phyloP scores from a whole-genome alignment of 2,888 invertebrate genomes.

The Agrochola macilenta region DNA sequence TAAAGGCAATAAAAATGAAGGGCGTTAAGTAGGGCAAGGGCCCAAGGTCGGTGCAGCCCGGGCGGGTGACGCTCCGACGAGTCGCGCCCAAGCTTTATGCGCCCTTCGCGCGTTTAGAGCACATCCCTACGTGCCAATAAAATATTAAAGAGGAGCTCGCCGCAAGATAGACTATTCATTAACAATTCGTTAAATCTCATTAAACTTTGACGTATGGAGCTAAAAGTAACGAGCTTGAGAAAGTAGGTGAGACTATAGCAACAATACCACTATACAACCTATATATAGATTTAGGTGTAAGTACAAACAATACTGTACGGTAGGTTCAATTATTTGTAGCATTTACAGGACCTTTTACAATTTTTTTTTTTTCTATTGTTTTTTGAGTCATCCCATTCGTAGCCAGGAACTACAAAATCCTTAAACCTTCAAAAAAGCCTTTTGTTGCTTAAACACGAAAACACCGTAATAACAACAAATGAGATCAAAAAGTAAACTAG shows the following conservation, averaged over 20 bases:
- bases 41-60: constrained; percentile 84
- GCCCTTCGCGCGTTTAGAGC: constrained; percentile 75
- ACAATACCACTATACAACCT: neutral
- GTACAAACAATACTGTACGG: neutral
- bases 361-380: neutral
- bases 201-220: constrained; percentile 55
- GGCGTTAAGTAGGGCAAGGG: constrained; percentile 76
- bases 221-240: constrained; percentile 14
- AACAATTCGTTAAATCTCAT: constrained; percentile 65
- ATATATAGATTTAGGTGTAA: neutral
- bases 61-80: constrained; percentile 71
- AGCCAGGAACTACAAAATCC: neutral
- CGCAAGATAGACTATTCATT: constrained; percentile 70
- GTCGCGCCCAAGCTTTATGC: constrained; percentile 72
- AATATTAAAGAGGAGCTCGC: constrained; percentile 68
- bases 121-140: constrained; percentile 66
- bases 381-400: no score
- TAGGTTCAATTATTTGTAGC: neutral
- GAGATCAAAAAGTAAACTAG: constrained; percentile 37
- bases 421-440: neutral
- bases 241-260: neutral
- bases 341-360: neutral
- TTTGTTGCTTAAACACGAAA: neutral
- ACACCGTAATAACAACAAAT: constrained; percentile 20
- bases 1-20: constrained; percentile 62